Evolutionary conservation across 2,113 vertebrate species (phyloP), one percentile per base, ranked within the genome.

Genomic region (Fulica atra): DNA sequence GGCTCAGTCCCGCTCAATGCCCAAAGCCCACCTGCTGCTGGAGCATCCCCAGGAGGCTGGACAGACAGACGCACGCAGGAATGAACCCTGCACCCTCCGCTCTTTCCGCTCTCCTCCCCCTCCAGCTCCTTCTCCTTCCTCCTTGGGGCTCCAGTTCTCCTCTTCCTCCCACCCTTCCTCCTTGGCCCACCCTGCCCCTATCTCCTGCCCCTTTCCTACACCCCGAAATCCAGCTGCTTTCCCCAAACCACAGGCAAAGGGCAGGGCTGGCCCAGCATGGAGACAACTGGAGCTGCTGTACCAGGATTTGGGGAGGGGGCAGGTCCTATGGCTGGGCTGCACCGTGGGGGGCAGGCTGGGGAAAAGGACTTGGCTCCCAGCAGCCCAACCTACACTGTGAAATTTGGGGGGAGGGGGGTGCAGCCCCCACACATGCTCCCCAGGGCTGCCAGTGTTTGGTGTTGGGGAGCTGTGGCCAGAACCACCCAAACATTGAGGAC

Each of bases 21-120:
- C 51, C 38, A 2, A 18, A 38, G n/a, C 65, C n/a, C 2, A 0
- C 10, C 53, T 33, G 61, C 33, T 1, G 5, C 85, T 1, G 0
- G 53, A 18, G 44, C 71, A 16, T 59, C 79, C n/a, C 23, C 0
- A 1, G 1, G 6, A 24, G 72, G 61, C 38, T 7, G 46, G 63
- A 3, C 11, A 2, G 77, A 56, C 0, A 6, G 64, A 51, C 0
- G 6, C 64, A 57, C 2, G 4, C 24, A n/a, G 79, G 19, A 17
- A 24, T 1, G 48, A 82, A 33, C 65, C 3, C 38, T 4, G 0
- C 0, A 3, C 57, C 66, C 79, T 11, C 69, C 23, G 69, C 60
- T 23, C 85, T 68, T 84, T 54, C 26, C 73, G 50, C 61, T 48
- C 11, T 42, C 48, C 20, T 10, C 17, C 66, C 11, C 17, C 70